Evolutionary conservation across 2,797 vertebrate species (phyloP).

Genomic region (Halcyon smyrnensis): DNA sequence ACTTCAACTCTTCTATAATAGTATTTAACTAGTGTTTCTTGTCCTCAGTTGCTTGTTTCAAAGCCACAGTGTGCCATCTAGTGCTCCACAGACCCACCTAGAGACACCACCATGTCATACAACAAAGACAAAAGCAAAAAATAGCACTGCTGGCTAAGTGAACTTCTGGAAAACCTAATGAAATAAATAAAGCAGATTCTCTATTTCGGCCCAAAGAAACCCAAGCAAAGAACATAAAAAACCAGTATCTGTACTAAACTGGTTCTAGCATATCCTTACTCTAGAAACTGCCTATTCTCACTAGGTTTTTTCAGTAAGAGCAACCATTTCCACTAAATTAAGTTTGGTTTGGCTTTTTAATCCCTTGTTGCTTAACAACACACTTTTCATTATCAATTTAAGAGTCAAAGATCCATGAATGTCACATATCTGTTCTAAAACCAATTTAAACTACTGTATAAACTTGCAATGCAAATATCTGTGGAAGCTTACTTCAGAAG

Average conservation of each 20-base stretch:
- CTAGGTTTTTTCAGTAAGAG: neutral
- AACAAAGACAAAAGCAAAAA: neutral
- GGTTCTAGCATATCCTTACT: neutral
- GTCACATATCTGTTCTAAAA: neutral
- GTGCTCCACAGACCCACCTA: conserved; percentile 31
- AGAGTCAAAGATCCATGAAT: neutral
- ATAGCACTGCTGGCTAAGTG: fast-evolving
- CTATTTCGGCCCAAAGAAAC: neutral
- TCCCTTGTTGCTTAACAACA: neutral
- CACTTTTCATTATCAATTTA: neutral
- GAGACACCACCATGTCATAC: neutral
- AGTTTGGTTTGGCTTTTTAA: neutral
- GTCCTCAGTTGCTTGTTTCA: neutral
- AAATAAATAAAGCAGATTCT: neutral
- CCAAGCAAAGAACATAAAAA: neutral
- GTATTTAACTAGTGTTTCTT: neutral
- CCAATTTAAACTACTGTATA: neutral
- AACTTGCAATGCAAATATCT: neutral
- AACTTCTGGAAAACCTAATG: neutral
- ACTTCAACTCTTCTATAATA: neutral
- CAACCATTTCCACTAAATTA: neutral
- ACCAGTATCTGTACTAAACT: neutral
- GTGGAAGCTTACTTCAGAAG: neutral
- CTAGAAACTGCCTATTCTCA: neutral
- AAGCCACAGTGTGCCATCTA: conserved; percentile 76